These are phyloP conservation scores for Tiliqua scincoides DNA, from an alignment of 2,113 vertebrate genomes.

Conservation along the genomic window DNA sequence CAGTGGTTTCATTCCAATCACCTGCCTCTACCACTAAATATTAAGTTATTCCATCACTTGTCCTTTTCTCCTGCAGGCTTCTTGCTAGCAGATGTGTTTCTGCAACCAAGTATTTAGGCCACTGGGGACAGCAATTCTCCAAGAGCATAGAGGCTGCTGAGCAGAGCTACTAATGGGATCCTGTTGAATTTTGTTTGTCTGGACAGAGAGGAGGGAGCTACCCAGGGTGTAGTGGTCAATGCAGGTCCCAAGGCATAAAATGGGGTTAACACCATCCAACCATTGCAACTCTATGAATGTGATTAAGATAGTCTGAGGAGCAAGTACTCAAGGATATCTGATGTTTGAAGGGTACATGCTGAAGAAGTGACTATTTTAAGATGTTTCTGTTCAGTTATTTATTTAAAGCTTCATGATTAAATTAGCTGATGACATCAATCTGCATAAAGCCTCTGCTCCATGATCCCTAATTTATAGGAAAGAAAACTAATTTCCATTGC, in stretches of 20 bases:
- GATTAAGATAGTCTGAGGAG: background rate
- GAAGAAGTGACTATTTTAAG: background rate
- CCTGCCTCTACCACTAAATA: background rate
- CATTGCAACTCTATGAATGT: background rate
- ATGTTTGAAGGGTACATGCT: background rate
- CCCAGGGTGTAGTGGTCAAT: background rate
- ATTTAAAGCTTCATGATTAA: background rate
- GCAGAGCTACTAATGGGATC: background rate
- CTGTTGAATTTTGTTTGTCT: background rate
- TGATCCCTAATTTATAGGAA: conserved; percentile 4
- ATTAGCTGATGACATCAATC: background rate
- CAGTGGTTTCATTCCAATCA: background rate
- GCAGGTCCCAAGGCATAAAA: background rate
- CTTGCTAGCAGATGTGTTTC: background rate
- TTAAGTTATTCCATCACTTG: background rate
- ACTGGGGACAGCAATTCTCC: background rate
- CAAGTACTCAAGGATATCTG: background rate
- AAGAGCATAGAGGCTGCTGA: background rate
- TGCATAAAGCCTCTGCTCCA: background rate
- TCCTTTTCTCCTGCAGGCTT: background rate
- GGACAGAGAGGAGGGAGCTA: background rate
- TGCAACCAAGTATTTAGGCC: background rate
- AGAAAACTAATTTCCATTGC: background rate
- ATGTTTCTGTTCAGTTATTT: background rate
- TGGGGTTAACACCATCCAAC: background rate